These are phyloP conservation scores for Champsocephalus gunnari DNA, from an alignment of 2,797 vertebrate species.

Conservation along the genomic window DNA sequence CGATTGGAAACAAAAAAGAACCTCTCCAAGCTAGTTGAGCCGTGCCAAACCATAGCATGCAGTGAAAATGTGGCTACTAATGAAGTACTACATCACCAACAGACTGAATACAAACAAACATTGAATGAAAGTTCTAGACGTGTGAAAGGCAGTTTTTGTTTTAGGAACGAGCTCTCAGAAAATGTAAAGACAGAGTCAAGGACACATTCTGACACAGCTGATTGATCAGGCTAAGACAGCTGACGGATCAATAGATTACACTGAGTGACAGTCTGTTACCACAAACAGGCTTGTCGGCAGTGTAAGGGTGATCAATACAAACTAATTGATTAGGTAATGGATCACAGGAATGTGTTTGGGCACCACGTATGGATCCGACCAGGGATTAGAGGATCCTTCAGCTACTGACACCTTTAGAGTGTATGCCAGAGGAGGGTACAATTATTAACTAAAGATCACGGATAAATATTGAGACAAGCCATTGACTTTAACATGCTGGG, in stretches of 20 bases:
- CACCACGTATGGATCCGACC: slow-evolving; percentile 7
- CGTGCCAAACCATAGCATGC: too few relatives aligned
- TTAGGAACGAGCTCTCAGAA: neutral
- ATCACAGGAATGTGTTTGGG: slow-evolving; percentile 15
- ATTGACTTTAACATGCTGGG: neutral
- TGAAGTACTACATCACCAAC: neutral
- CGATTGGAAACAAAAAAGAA: too few relatives aligned
- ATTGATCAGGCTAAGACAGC: slow-evolving; percentile 1
- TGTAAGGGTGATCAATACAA: slow-evolving; percentile 18
- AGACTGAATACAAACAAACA: neutral
- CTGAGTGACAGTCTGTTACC: neutral
- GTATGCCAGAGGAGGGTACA: neutral
- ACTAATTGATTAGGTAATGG: slow-evolving; percentile 40
- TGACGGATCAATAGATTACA: slow-evolving; percentile 26
- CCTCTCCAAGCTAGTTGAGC: too few relatives aligned
- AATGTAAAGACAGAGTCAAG: neutral
- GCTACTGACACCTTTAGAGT: neutral
- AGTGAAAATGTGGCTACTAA: neutral
- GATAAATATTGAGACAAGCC: neutral
- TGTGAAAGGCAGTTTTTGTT: neutral
- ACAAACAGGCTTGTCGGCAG: slow-evolving; percentile 5
- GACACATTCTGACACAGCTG: slow-evolving; percentile 5
- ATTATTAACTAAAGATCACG: neutral
- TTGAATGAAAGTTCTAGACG: neutral
- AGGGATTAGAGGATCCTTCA: neutral